phyloP scores from a whole-genome alignment of 2,113 vertebrate genomes.

The Pampusana beccarii region DNA sequence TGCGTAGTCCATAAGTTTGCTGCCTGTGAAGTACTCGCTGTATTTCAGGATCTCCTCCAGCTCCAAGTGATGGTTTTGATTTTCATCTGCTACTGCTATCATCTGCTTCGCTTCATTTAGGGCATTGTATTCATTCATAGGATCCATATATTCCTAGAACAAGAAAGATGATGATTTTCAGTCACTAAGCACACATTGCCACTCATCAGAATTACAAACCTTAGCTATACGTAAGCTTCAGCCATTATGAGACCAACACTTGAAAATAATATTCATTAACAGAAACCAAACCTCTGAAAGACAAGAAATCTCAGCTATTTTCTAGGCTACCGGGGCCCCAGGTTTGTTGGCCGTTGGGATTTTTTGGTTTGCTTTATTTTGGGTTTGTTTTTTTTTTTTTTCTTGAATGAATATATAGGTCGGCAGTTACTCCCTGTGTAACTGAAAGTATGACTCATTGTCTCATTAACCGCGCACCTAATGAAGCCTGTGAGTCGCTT shows the following conservation, averaged over 20 bases:
- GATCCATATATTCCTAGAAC: slow-evolving; percentile 94
- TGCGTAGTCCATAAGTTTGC: slow-evolving; percentile 98
- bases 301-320: neutral
- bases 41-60: slow-evolving; percentile 95
- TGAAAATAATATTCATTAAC: too few species aligned
- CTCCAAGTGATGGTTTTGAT: slow-evolving; percentile 91
- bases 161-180: accelerated
- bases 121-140: slow-evolving; percentile 97
- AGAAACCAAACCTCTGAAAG: neutral
- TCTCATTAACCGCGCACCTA: neutral
- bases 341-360: neutral
- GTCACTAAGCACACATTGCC: neutral
- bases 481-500: neutral
- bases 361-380: neutral
- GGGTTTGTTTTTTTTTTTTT: neutral
- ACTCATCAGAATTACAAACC: neutral
- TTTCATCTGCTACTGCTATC: slow-evolving; percentile 97
- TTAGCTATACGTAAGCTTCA: neutral
- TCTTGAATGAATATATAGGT: neutral
- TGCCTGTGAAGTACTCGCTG: slow-evolving; percentile 97
- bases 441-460: neutral
- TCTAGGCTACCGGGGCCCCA: neutral
- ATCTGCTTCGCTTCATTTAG: slow-evolving; percentile 97
- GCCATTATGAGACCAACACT: neutral
- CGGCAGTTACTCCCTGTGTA: neutral